phyloP scores from a whole-genome alignment of 2,888 invertebrate genomes.

The Leptogaster cylindrica region DNA sequence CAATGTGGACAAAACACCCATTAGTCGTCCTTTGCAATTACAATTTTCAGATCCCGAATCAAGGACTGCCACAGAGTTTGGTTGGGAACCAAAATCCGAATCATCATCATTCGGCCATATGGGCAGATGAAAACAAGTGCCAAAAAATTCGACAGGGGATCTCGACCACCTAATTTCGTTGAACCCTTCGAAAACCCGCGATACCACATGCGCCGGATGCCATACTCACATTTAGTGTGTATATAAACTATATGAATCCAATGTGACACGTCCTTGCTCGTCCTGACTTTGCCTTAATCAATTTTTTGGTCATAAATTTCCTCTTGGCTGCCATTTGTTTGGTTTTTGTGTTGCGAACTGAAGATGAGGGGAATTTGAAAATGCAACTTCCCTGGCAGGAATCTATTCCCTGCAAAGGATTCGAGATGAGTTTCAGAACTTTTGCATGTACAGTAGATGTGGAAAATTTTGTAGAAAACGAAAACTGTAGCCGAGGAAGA shows the following conservation, averaged over 20 bases:
- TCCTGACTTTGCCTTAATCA: slow-evolving; percentile 34
- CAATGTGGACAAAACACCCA: slow-evolving; percentile 31
- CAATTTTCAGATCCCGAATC: slow-evolving; percentile 8
- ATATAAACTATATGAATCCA: not conserved
- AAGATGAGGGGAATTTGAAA: slow-evolving; percentile 33
- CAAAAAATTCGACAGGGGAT: slow-evolving; percentile 7
- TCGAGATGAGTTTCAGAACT: not conserved
- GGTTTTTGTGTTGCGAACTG: slow-evolving; percentile 8
- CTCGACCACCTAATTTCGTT: slow-evolving; percentile 22
- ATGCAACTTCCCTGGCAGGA: slow-evolving; percentile 36
- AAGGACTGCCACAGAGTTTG: slow-evolving; percentile 8
- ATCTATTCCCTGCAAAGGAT: slow-evolving; percentile 6
- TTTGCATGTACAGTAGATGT: slow-evolving; percentile 1
- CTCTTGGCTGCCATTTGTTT: slow-evolving; percentile 32
- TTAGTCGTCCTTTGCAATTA: slow-evolving; percentile 38
- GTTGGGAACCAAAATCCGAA: not conserved
- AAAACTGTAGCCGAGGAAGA: slow-evolving; percentile 27
- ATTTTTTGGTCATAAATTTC: slow-evolving; percentile 40
- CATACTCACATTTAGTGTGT: not conserved
- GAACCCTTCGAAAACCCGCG: slow-evolving; percentile 30
- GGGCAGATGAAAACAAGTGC: slow-evolving; percentile 28
- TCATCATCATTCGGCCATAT: slow-evolving; percentile 17
- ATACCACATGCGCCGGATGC: not conserved
- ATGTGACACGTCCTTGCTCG: slow-evolving; percentile 7
- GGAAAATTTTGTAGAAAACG: not conserved